Evolutionary conservation across 1,140 invertebrate genomes (phyloP), one percentile per base, ranked within the genome.

Genomic region (Tribolium castaneum): DNA sequence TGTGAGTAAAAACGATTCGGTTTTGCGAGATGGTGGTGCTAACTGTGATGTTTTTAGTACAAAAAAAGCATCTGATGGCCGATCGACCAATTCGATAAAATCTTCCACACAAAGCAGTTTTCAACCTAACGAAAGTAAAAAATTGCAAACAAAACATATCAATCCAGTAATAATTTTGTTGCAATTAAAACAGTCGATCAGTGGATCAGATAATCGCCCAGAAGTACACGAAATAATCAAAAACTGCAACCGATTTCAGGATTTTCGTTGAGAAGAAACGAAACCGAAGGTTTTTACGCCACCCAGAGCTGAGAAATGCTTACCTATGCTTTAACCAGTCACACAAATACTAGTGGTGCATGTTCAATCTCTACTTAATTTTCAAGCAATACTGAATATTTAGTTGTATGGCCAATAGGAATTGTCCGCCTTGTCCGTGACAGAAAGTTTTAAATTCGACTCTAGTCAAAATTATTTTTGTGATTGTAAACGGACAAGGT

Each of bases 291-390:
- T 76, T 75, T 76, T 76, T 76, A 45, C 75, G 70, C 59, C 75
- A 19, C 16, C 16, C 1, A 19, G 52, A 72, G 16, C 16, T 19
- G 16, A 19, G 16, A 19, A 12, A 66, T 76, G 54, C 59, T 76
- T 76, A 76, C 66, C 10, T 30, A 76, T 76, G 70, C 77, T 78
- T 72, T 72, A 75, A 73, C 77, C 79, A 80, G 79, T 52, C 79
- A 80, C 79, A 80, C 79, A 80, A 80, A 80, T 80, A 80, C 70
- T 66, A 52, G 25, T 50, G 56, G 19, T 62, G 19, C 19, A 25
- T 62, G 56, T 62, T 62, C 39, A 54, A 62, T 78, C 52, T 75
- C 56, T 56, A 70, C 49, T 78, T 71, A 71, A 50, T 50, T 71
- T 50, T 39, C 39, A 51, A 62, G 56, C 56, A 62, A 62, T 62